Percentiles rank a stretch among this genome's conserved stretches.
phyloP scores from a whole-genome alignment of 1,140 invertebrate genomes.

The Campoletis sonorensis region DNA sequence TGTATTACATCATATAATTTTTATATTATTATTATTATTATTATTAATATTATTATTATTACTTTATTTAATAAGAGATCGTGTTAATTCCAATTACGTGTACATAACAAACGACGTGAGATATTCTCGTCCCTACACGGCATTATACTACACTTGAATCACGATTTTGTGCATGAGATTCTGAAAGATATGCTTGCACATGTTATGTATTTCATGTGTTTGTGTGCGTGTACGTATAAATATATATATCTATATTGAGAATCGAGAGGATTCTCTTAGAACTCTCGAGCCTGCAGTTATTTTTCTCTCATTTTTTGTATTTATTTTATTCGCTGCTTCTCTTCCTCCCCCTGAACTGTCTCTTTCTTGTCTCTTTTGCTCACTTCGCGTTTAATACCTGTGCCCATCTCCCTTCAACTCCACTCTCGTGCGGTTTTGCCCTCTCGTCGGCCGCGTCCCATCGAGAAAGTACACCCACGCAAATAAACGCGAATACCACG shows the following conservation, averaged over 20 bases:
- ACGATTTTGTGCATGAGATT: slow-evolving; percentile 1
- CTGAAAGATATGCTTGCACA: neutral
- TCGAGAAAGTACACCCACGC: slow-evolving; percentile 38
- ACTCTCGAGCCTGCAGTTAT: too few relatives aligned
- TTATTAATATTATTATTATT: too few relatives aligned
- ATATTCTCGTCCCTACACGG: neutral
- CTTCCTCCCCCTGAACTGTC: too few relatives aligned
- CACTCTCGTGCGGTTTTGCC: slow-evolving; percentile 16
- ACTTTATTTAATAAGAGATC: neutral
- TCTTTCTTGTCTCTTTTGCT: too few relatives aligned
- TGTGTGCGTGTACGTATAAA: too few relatives aligned
- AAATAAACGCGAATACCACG: slow-evolving; percentile 10
- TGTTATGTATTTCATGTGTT: too few relatives aligned
- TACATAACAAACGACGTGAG: slow-evolving; percentile 28
- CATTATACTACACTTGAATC: slow-evolving; percentile 1
- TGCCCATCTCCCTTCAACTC: neutral
- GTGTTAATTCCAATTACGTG: slow-evolving; percentile 31
- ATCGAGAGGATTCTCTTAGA: too few relatives aligned
- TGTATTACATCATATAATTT: neutral
- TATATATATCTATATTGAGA: too few relatives aligned
- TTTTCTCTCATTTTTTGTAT: too few relatives aligned
- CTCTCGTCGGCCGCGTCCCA: slow-evolving; percentile 28
- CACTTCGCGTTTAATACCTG: neutral
- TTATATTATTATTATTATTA: neutral
- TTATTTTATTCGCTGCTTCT: too few relatives aligned